A percentile compares a stretch with the other conserved stretches of the same genome.
Evolutionary conservation across 37 sponge, comb jelly and placozoan genomes (phyloP).

Genomic region (Chondrosia reniformis): DNA sequence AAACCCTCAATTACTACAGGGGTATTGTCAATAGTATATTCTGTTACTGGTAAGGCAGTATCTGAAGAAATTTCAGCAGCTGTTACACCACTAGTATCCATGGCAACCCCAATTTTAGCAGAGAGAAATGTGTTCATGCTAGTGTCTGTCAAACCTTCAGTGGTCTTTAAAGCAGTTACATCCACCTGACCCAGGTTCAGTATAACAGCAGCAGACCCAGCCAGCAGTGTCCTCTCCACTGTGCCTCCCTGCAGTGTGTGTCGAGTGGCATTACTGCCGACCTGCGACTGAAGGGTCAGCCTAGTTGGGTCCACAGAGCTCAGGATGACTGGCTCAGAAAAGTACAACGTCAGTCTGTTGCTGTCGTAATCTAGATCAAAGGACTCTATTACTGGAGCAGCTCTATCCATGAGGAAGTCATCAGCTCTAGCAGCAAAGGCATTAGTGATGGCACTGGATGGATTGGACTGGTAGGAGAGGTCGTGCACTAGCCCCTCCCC

Average conservation of each 20-base stretch:
- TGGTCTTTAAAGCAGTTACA: conserved; percentile 52
- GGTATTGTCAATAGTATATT: conserved; percentile 44
- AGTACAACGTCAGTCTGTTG: conserved; percentile 54
- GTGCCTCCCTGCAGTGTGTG: conserved; percentile 46
- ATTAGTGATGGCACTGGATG: conserved; percentile 30
- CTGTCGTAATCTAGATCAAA: conserved; percentile 61
- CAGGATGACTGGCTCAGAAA: conserved; percentile 71
- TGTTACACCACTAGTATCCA: conserved; percentile 52
- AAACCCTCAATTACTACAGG: conserved; percentile 35
- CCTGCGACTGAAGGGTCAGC: conserved; percentile 23
- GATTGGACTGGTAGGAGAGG: conserved; percentile 51
- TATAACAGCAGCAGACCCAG: conserved; percentile 40
- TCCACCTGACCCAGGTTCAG: conserved; percentile 52
- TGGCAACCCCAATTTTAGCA: conserved; percentile 36
- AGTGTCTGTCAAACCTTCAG: conserved; percentile 36
- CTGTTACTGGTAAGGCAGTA: conserved; percentile 38
- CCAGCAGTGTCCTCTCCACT: conserved; percentile 23
- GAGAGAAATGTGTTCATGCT: conserved; percentile 40
- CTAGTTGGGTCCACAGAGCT: conserved; percentile 29
- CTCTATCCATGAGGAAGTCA: conserved; percentile 34
- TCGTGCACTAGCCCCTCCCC: conserved; percentile 34
- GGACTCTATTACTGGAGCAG: conserved; percentile 46
- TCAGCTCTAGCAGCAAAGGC: conserved; percentile 20
- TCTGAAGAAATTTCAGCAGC: conserved; percentile 18
- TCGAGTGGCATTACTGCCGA: background rate